phyloP scores from a whole-genome alignment of 2,797 vertebrate genomes.

The Sebastiscus albofasciatus region DNA sequence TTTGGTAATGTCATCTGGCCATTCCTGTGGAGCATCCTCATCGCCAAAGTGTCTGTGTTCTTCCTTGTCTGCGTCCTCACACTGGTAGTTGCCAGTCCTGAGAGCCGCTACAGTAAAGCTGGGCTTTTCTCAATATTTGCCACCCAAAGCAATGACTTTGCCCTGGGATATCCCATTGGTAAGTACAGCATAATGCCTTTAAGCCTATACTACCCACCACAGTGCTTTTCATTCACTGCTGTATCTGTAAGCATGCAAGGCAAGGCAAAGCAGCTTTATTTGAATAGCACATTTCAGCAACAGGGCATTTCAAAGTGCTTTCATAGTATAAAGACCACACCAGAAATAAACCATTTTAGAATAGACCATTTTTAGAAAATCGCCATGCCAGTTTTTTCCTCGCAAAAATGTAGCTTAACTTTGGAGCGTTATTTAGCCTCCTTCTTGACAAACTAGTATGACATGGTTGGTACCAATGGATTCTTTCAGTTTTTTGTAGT shows the following conservation, averaged over 20 bases:
- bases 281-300: no score
- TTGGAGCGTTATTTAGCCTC: no score
- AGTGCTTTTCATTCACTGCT: background rate
- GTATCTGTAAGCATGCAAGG: background rate
- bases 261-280: no score
- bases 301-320: no score
- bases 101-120: slow-evolving; percentile 92
- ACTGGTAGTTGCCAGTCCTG: slow-evolving; percentile 88
- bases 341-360: no score
- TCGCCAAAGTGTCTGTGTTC: slow-evolving; percentile 95
- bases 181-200: slow-evolving; percentile 74
- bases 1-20: slow-evolving; percentile 95
- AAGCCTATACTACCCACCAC: background rate
- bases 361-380: no score
- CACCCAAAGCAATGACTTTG: slow-evolving; percentile 99
- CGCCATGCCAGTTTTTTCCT: no score
- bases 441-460: no score
- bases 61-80: slow-evolving; percentile 90
- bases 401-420: no score
- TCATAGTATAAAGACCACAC: no score
- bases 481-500: no score
- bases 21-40: slow-evolving; percentile 93
- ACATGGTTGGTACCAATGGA: no score
- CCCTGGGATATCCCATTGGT: slow-evolving; percentile 98
- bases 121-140: slow-evolving; percentile 97